These are phyloP conservation scores for Jacana jacana DNA, from an alignment of 2,113 vertebrate genomes.

Conservation along the genomic window DNA sequence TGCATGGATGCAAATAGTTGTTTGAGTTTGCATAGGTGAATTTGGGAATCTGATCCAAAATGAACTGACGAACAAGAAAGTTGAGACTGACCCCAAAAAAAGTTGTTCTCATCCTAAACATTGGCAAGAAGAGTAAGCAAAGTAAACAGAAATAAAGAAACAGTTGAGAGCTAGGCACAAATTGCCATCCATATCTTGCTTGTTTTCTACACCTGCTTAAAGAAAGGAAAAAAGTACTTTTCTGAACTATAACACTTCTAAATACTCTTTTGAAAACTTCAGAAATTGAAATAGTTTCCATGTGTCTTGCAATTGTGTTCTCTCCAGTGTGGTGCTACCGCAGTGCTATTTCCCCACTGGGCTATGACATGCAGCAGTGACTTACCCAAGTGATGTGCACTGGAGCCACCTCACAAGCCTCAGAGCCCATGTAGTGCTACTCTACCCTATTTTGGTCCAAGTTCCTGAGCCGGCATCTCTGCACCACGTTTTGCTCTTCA, in stretches of 20 bases:
- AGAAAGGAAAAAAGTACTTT: not conserved
- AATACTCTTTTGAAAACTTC: not conserved
- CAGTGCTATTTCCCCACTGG: rapidly evolving
- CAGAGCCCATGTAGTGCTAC: rapidly evolving
- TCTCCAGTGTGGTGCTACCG: rapidly evolving
- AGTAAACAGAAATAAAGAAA: not conserved
- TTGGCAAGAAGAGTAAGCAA: not conserved
- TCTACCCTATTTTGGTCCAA: not conserved
- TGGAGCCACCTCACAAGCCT: not conserved
- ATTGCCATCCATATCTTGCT: not conserved
- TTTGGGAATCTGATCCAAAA: not conserved
- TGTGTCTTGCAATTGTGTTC: not conserved
- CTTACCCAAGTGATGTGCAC: not conserved
- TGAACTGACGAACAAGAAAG: not conserved
- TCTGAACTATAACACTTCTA: not conserved
- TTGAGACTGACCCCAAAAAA: not conserved
- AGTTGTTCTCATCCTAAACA: not conserved
- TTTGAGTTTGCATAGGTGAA: not conserved
- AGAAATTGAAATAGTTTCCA: not conserved
- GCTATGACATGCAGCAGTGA: not conserved
- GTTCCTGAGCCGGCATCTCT: not conserved
- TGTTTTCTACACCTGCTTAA: not conserved
- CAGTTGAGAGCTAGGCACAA: not conserved
- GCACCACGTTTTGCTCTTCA: not conserved
- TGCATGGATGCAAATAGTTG: not conserved